These are phyloP conservation scores for Globodera rostochiensis DNA, from an alignment of 1,140 invertebrate genomes.

Conservation along the genomic window DNA sequence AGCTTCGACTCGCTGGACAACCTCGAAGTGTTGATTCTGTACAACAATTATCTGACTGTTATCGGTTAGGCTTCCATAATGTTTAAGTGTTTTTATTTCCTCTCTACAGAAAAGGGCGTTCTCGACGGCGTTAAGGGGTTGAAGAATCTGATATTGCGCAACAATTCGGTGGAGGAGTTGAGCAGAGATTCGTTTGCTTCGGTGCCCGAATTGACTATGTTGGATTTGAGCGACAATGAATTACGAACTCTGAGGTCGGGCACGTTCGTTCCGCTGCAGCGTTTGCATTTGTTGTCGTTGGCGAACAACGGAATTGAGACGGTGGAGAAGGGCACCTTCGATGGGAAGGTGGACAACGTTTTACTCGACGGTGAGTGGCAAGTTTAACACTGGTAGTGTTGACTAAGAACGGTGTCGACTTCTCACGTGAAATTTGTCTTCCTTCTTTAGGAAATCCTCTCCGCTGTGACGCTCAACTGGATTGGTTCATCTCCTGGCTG, in stretches of 20 bases:
- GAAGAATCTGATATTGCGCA: constrained; percentile 55
- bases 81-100: constrained; percentile 26
- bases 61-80: constrained; percentile 34
- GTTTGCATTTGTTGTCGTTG: constrained; percentile 60
- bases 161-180: constrained; percentile 57
- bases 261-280: constrained; percentile 46
- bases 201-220: constrained; percentile 42
- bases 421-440: not conserved
- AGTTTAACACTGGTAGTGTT: not conserved
- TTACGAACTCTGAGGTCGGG: constrained; percentile 45
- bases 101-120: constrained; percentile 58
- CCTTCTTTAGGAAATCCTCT: constrained; percentile 54
- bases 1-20: constrained; percentile 56
- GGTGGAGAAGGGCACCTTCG: constrained; percentile 54
- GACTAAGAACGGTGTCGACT: constrained; percentile 28
- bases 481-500: constrained; percentile 61
- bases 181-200: constrained; percentile 52
- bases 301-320: constrained; percentile 49
- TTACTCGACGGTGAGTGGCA: constrained; percentile 54
- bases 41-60: constrained; percentile 48
- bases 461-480: constrained; percentile 57
- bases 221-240: constrained; percentile 56
- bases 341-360: constrained; percentile 52
- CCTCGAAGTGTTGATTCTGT: constrained; percentile 50
- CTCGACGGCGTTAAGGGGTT: constrained; percentile 65